phyloP scores from a whole-genome alignment of 2,888 invertebrate species.

The Escarpia spicata region DNA sequence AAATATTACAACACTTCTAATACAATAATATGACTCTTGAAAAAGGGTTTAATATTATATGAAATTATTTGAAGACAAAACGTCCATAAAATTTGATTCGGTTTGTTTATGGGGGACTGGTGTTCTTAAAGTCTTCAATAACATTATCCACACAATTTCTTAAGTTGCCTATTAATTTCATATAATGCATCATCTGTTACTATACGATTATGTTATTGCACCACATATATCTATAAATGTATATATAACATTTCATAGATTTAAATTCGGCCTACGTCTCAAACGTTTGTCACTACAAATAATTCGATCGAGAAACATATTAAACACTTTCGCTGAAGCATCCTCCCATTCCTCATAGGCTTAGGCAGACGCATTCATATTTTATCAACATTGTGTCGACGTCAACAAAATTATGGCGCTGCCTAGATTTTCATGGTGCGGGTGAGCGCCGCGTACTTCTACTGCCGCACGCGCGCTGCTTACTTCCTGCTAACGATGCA shows the following conservation, averaged over 20 bases:
- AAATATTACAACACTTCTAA: background rate
- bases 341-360: background rate
- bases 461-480: background rate
- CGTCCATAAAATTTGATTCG: background rate
- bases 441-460: too few relatives aligned
- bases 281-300: background rate
- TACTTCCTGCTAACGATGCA: constrained; percentile 29
- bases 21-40: background rate
- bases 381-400: background rate
- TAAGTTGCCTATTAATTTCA: background rate
- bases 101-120: background rate
- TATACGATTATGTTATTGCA: background rate
- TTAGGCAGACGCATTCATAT: background rate
- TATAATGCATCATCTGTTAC: background rate
- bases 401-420: background rate
- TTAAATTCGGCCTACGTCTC: background rate
- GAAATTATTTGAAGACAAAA: background rate
- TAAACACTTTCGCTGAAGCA: background rate
- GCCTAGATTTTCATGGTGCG: background rate
- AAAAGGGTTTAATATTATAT: background rate
- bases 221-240: background rate
- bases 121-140: background rate
- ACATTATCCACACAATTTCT: background rate
- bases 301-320: background rate
- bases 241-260: background rate